These are phyloP conservation scores for Poecilia latipinna DNA, from an alignment of 2,113 vertebrate species.

Conservation along the genomic window DNA sequence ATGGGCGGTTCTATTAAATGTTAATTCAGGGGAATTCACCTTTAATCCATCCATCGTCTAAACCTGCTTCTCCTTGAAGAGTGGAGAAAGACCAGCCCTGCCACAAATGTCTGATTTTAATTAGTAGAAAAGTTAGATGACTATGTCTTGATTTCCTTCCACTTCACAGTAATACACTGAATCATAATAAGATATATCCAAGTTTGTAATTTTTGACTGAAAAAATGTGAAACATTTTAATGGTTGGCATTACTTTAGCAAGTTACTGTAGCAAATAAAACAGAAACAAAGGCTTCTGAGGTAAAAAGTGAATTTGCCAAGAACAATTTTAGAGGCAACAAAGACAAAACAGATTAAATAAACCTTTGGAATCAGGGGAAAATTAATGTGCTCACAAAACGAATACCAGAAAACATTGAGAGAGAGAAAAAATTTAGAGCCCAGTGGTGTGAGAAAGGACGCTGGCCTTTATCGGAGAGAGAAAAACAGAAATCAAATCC, in stretches of 20 bases:
- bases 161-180: too few species aligned
- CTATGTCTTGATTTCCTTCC: too few species aligned
- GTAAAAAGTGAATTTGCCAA: not conserved
- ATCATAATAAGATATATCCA: not conserved
- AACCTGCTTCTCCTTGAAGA: too few species aligned
- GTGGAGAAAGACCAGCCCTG: too few species aligned
- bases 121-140: too few species aligned
- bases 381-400: constrained; percentile 12
- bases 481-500: constrained; percentile 63
- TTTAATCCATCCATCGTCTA: too few species aligned
- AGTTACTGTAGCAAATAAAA: not conserved
- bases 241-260: not conserved
- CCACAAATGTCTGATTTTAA: too few species aligned
- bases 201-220: not conserved
- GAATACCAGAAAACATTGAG: constrained; percentile 36
- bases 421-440: constrained; percentile 26
- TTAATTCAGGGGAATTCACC: too few species aligned
- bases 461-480: constrained; percentile 24
- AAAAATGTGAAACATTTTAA: not conserved
- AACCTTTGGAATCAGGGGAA: not conserved
- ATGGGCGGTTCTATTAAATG: too few species aligned
- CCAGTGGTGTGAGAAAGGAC: constrained; percentile 59
- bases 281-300: not conserved
- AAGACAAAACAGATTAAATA: constrained; percentile 8
- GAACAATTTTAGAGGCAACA: constrained; percentile 1